These are phyloP conservation scores for Bagarius yarrelli DNA, from an alignment of 2,113 vertebrate genomes.

Conservation along the genomic window DNA sequence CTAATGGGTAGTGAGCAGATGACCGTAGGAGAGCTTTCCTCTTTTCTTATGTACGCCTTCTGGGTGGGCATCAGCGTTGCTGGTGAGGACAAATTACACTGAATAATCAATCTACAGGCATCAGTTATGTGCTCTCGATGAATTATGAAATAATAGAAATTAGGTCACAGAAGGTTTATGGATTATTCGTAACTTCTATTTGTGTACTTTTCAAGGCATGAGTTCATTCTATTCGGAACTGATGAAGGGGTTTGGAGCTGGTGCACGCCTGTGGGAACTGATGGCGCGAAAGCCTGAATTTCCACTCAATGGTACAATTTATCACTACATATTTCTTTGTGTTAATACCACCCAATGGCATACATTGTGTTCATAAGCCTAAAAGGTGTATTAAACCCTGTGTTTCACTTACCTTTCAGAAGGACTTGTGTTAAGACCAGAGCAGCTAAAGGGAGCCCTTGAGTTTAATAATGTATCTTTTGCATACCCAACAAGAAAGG, in stretches of 20 bases:
- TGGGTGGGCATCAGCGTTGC: slow-evolving; percentile 96
- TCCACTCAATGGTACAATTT: slow-evolving; percentile 79
- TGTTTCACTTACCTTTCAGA: slow-evolving; percentile 66
- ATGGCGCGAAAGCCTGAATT: slow-evolving; percentile 85
- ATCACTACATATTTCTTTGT: slow-evolving; percentile 3
- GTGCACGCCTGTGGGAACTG: slow-evolving; percentile 92
- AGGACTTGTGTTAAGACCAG: slow-evolving; percentile 73
- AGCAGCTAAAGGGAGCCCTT: slow-evolving; percentile 80
- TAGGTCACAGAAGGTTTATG: neutral
- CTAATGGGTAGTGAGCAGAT: slow-evolving; percentile 87
- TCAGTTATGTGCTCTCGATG: neutral
- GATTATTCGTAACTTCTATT: neutral
- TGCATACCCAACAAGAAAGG: slow-evolving; percentile 85
- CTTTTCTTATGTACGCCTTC: slow-evolving; percentile 97
- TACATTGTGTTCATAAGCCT: neutral
- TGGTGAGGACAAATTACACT: slow-evolving; percentile 72
- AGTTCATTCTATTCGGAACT: slow-evolving; percentile 96
- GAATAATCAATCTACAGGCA: neutral
- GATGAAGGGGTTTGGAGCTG: slow-evolving; percentile 96
- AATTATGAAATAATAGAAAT: neutral
- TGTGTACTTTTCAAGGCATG: slow-evolving; percentile 72
- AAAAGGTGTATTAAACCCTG: neutral
- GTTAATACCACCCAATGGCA: neutral
- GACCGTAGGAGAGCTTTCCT: slow-evolving; percentile 93
- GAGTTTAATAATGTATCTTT: slow-evolving; percentile 84